Evolutionary conservation across 2,113 vertebrate genomes (phyloP), one percentile per base, ranked within the genome.

Genomic region (Nanorana parkeri): DNA sequence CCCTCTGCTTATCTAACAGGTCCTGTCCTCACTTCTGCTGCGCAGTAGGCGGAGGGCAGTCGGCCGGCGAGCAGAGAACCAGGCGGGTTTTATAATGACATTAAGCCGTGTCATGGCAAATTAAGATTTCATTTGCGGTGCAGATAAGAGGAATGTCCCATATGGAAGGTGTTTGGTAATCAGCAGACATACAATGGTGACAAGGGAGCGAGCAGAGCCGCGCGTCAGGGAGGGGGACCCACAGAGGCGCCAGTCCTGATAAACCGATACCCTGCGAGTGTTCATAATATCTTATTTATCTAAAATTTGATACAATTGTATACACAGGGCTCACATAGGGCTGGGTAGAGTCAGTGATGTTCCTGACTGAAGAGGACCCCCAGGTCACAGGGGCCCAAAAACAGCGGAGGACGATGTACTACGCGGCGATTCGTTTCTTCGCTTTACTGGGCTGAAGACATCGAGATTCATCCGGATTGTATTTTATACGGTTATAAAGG

Each of bases 41-140:
- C 32, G 32, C 32, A 2, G 32, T 60, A n/a, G 10, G 13, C 16
- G 60, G 60, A 63, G 23, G 58, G n/a, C 17, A 63, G 11, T 21
- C 26, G 2, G 5, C 4, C 11, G 23, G 13, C 21, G 4, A n/a
- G 17, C 2, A 5, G 29, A 16, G 72, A 4, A 7, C 55, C 72
- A 36, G n/a, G n/a, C 54, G 7, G 13, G 29, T 36, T 51, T 21
- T 36, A 21, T 75, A 75, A 75, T 75, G 55, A 75, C 55, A 75
- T 75, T 75, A 75, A 41, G 21, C 29, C 16, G 55, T 21, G 56
- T 61, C 61, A 75, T 36, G 72, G 72, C 55, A 75, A 75, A 75
- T 75, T 75, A 75, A 23, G 72, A 75, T 61, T 61, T 75, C 10
- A 75, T 75, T 75, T 75, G 20, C 55, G 23, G 17, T 75, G 21